These are phyloP conservation scores for Hemichromis elongatus DNA, from an alignment of 2,113 vertebrate genomes.

Conservation along the genomic window DNA sequence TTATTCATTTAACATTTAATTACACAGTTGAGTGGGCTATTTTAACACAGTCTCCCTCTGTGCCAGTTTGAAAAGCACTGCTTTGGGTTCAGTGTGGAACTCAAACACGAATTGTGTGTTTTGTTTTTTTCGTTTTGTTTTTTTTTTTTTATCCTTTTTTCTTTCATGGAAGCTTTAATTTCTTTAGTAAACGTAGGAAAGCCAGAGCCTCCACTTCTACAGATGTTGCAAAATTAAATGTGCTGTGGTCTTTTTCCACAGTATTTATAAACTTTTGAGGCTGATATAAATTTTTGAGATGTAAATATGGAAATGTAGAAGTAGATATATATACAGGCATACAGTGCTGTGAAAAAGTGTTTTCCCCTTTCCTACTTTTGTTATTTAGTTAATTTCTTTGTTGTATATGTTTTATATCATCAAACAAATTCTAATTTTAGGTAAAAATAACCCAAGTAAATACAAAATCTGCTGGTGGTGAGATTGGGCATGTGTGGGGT, in stretches of 20 bases:
- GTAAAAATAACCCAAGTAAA: background rate
- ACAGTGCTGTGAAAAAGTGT: background rate
- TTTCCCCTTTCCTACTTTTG: background rate
- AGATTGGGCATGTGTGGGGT: background rate
- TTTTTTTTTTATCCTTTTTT: background rate
- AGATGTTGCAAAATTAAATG: background rate
- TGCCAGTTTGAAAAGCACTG: background rate
- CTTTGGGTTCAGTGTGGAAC: background rate
- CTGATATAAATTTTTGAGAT: background rate
- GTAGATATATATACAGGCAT: background rate
- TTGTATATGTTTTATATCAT: background rate
- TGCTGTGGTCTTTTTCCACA: background rate
- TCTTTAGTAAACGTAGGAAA: background rate
- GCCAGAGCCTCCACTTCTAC: background rate
- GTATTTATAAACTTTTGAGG: background rate
- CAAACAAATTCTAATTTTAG: background rate
- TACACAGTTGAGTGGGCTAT: conserved; percentile 14
- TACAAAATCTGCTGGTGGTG: background rate
- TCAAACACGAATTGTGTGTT: background rate
- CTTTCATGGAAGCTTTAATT: background rate
- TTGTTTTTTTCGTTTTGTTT: too few species aligned
- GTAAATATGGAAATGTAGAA: background rate
- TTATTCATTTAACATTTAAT: conserved; percentile 26
- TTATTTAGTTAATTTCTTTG: background rate
- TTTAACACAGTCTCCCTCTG: background rate